Evolutionary conservation across 2,113 vertebrate species (phyloP).

Genomic region (Condylura cristata): DNA sequence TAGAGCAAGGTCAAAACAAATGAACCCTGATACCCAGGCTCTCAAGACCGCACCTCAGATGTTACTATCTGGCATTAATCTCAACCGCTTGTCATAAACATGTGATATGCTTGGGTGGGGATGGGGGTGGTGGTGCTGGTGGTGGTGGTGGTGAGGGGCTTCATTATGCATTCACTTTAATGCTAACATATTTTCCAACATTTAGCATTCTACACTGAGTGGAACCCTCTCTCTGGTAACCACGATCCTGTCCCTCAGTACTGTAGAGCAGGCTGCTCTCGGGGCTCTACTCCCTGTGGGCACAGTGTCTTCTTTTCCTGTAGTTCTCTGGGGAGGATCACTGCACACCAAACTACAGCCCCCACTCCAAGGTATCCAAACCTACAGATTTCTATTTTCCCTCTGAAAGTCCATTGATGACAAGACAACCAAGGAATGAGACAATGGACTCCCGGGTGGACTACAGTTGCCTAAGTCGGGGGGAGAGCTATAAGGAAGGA

Average conservation of each 20-base stretch:
- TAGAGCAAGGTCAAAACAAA: slow-evolving; percentile 56
- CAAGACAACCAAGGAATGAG: not conserved
- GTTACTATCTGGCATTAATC: not conserved
- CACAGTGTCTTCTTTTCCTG: not conserved
- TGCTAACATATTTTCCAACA: not conserved
- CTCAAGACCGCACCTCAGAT: not conserved
- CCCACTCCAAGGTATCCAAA: not conserved
- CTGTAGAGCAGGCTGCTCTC: rapidly evolving
- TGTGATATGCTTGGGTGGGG: not conserved
- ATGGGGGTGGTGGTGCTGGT: too few species aligned
- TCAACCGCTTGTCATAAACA: not conserved
- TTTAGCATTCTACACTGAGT: not conserved
- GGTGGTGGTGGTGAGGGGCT: not conserved
- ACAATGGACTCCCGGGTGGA: not conserved
- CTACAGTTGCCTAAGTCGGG: too few species aligned
- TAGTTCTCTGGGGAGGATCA: not conserved
- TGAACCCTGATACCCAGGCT: slow-evolving; percentile 13
- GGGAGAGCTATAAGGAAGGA: too few species aligned
- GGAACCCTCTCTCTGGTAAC: not conserved
- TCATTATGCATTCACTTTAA: not conserved
- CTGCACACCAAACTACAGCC: not conserved
- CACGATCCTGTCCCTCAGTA: not conserved
- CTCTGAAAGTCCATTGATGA: not conserved
- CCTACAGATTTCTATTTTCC: not conserved
- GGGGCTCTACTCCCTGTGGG: not conserved